Base-by-base conservation (phyloP, 1,140 invertebrate genomes). In the Temnothorax longispinosus region DNA sequence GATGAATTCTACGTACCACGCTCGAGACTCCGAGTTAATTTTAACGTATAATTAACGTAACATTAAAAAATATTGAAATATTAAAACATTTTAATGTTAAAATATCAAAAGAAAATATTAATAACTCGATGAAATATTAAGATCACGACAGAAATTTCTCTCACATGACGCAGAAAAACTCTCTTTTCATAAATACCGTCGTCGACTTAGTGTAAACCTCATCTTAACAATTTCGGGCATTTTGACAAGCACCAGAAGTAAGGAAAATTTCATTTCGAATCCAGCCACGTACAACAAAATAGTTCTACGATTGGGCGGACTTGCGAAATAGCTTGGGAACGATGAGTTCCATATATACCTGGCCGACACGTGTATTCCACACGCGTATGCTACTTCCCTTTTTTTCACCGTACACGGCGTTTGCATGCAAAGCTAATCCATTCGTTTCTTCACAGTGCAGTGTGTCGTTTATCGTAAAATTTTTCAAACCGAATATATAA, bases 271-370 rank as follows among this genome's bases (percentile, higher is more conserved):
- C 69, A 84, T 84, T 84, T 41, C 32, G 32, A 84, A 74, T 1
- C 80, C 41, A 18, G 69, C 80, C 80, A 84, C 80, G 80, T 84
- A 75, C 80, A 75, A 84, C 80, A 84, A 84, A 84, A 84, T 84
- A 84, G 80, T 84, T 84, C 54, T 74, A 75, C 80, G 80, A 84
- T 84, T 84, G 80, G 54, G 69, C 69, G 69, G 27, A 84, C 80
- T 84, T 74, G 67, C 69, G 80, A 84, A 84, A 84, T 84, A 84
- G 80, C 69, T 38, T 47, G 80, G 80, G 35, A 84, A 84, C 69
- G 80, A 84, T 84, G 80, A 84, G 69, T 84, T 84, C 80, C 69
- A 84, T 75, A 74, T 75, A 74, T 74, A 82, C 27, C 54, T 41
- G 50, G 65, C 41, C 41, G 69, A 56, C 44, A 75, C 54, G 44